phyloP scores from a whole-genome alignment of 1,140 invertebrate species.

The Drosophila melanogaster region DNA sequence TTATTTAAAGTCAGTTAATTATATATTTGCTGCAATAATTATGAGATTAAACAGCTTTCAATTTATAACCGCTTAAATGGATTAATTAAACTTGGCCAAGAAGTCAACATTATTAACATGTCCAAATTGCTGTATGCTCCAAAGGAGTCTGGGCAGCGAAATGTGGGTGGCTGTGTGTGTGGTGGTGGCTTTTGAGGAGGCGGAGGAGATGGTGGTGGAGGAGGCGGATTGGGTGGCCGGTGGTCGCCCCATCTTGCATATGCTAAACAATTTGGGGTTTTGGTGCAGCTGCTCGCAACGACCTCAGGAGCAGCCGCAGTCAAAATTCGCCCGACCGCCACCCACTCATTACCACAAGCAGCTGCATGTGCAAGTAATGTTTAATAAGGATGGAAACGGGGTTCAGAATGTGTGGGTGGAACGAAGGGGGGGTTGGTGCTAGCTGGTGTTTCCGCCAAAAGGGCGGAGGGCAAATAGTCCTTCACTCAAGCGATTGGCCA shows the following conservation, averaged over 20 bases:
- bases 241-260: conserved; percentile 5
- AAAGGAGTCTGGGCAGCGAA: neutral
- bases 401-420: neutral
- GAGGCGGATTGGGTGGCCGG: neutral
- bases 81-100: neutral
- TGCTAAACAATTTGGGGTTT: conserved; percentile 47
- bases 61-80: neutral
- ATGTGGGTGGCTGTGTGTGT: neutral
- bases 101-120: conserved; percentile 23
- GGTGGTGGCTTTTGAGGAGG: no score
- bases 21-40: neutral
- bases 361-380: conserved; percentile 6
- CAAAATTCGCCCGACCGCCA: neutral
- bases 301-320: conserved; percentile 22
- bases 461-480: conserved; percentile 52
- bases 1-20: no score
- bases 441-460: neutral
- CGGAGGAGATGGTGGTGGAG: no score
- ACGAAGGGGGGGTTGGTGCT: neutral
- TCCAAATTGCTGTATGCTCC: conserved; percentile 9
- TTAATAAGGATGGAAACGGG: conserved; percentile 15
- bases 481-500: conserved; percentile 42
- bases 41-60: neutral
- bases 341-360: conserved; percentile 30
- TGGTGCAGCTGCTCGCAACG: conserved; percentile 20